phyloP scores from a whole-genome alignment of 2,797 vertebrate genomes.

The Phyllotis vaccarum region DNA sequence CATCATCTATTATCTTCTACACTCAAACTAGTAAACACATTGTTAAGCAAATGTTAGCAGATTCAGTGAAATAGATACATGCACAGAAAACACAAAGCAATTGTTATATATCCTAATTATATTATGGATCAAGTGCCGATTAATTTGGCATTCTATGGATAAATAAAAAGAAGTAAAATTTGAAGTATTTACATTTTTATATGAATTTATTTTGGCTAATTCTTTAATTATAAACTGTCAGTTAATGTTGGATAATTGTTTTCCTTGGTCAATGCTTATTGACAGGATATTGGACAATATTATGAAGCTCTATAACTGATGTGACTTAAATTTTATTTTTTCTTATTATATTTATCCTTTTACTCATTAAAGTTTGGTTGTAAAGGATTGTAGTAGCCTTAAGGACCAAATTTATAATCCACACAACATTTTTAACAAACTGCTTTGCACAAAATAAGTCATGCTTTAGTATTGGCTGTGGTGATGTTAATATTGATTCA shows the following conservation, averaged over 20 bases:
- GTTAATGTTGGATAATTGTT: background rate
- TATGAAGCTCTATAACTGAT: background rate
- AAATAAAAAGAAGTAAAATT: background rate
- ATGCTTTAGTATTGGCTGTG: background rate
- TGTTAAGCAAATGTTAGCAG: background rate
- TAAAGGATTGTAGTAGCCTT: background rate
- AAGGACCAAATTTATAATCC: background rate
- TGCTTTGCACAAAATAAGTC: background rate
- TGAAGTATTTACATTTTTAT: slow-evolving; percentile 17
- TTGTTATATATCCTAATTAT: background rate
- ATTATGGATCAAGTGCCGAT: background rate
- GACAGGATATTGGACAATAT: background rate
- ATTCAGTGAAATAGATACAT: background rate
- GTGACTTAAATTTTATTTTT: background rate
- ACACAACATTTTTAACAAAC: background rate
- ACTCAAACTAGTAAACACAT: background rate
- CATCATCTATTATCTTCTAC: background rate
- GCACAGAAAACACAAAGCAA: background rate
- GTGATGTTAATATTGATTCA: background rate
- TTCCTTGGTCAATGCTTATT: background rate
- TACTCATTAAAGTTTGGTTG: background rate
- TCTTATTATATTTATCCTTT: background rate
- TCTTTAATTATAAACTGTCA: background rate
- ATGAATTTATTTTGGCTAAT: background rate
- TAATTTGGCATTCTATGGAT: background rate